Conservation (phyloP, 1,140 invertebrate genomes). For the Meteorus sp. region DNA sequence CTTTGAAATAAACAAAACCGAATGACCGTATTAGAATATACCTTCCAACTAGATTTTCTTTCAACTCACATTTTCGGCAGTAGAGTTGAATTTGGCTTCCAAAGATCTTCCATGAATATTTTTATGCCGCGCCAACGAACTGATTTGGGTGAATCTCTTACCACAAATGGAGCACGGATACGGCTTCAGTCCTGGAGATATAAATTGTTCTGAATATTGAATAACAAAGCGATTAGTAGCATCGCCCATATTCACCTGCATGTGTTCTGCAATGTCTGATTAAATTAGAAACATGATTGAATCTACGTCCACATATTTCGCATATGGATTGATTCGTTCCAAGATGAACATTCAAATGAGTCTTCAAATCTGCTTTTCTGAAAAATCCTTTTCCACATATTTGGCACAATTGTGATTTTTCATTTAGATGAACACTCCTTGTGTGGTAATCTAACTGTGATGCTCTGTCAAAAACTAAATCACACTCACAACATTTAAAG, state of each 20-base stretch:
- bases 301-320: constrained; percentile 56
- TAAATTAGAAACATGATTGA: constrained; percentile 58
- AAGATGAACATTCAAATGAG: constrained; percentile 57
- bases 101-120: constrained; percentile 40
- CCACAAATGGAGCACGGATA: constrained; percentile 58
- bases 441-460: constrained; percentile 49
- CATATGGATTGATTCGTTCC: constrained; percentile 56
- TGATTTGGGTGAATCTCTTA: constrained; percentile 56
- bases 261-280: constrained; percentile 57
- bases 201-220: constrained; percentile 2
- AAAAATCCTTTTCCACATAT: constrained; percentile 53
- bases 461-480: constrained; percentile 45
- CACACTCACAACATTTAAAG: constrained; percentile 43
- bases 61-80: background rate
- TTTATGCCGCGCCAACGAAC: constrained; percentile 49
- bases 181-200: constrained; percentile 50
- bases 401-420: constrained; percentile 50
- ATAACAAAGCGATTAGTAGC: background rate
- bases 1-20: background rate
- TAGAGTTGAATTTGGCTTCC: too few species aligned
- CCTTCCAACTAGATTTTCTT: too few species aligned
- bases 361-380: constrained; percentile 52
- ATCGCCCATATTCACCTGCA: constrained; percentile 41
- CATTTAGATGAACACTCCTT: constrained; percentile 46
- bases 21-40: too few species aligned